phyloP scores from a whole-genome alignment of 2,888 invertebrate species.

The Noctua pronuba region DNA sequence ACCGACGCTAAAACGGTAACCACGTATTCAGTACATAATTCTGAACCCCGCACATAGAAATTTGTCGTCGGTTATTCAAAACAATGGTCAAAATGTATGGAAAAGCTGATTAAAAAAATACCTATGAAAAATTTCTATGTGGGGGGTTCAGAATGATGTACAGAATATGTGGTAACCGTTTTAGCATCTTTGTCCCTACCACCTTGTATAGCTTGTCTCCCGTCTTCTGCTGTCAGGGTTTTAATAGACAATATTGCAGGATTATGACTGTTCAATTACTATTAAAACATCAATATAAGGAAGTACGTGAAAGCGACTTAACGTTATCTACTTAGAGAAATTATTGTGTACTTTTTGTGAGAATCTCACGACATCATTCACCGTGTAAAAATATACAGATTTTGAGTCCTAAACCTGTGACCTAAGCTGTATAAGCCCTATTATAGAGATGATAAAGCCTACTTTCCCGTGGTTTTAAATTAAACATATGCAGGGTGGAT shows the following conservation, averaged over 20 bases:
- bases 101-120: too few relatives aligned
- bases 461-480: constrained; percentile 47
- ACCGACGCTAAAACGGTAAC: too few relatives aligned
- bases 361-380: constrained; percentile 38
- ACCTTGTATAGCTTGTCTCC: background rate
- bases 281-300: constrained; percentile 8
- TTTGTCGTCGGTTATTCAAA: too few relatives aligned
- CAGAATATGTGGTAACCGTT: too few relatives aligned
- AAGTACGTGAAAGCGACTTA: constrained; percentile 8
- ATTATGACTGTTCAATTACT: background rate
- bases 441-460: background rate
- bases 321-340: constrained; percentile 23
- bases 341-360: constrained; percentile 45
- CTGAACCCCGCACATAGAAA: too few relatives aligned
- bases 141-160: too few relatives aligned
- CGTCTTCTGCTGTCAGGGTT: background rate
- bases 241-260: background rate
- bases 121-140: too few relatives aligned
- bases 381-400: constrained; percentile 15
- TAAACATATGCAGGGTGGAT: constrained; percentile 42
- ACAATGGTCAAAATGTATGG: too few relatives aligned
- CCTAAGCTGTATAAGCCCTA: constrained; percentile 14
- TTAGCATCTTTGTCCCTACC: too few relatives aligned
- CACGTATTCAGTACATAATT: too few relatives aligned
- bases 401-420: background rate